A percentile compares a stretch with the other conserved stretches of the same genome.
phyloP scores from a whole-genome alignment of 2,888 invertebrate genomes.

The Norana najaformis region DNA sequence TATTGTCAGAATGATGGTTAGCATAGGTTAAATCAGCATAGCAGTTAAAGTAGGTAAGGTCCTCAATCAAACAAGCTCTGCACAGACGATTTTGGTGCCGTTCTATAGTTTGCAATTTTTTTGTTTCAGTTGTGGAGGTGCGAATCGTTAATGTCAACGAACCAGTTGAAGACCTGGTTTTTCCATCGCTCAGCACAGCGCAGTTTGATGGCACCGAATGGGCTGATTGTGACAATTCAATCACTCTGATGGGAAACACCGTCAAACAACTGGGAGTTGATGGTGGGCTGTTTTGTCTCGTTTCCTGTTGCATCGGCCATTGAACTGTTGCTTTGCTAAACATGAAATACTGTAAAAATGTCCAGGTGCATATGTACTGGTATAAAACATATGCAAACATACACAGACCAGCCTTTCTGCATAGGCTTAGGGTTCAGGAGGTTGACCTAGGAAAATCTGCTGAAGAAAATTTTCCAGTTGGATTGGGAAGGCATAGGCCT shows the following conservation, averaged over 20 bases:
- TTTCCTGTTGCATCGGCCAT: not conserved
- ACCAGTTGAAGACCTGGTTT: slow-evolving; percentile 8
- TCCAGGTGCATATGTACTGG: not conserved
- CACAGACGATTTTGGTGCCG: not conserved
- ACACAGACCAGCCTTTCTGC: not conserved
- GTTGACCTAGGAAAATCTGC: no score
- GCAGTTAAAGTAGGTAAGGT: no score
- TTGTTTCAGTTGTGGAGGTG: slow-evolving; percentile 33
- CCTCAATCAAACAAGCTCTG: not conserved
- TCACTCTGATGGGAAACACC: slow-evolving; percentile 33
- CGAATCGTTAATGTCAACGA: slow-evolving; percentile 30
- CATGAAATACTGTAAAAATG: not conserved
- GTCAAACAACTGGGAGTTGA: slow-evolving; percentile 35
- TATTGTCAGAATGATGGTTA: no score
- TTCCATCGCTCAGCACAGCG: not conserved
- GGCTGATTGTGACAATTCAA: slow-evolving; percentile 36
- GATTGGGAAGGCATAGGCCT: no score
- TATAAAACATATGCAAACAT: not conserved
- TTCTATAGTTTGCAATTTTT: not conserved
- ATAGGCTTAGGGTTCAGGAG: not conserved
- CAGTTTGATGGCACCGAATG: not conserved
- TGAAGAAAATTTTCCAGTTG: no score
- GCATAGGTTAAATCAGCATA: no score
- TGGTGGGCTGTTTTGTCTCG: slow-evolving; percentile 29
- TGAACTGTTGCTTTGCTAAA: not conserved